Conservation (phyloP, 1,140 invertebrate species). For the Drosophila busckii region DNA sequence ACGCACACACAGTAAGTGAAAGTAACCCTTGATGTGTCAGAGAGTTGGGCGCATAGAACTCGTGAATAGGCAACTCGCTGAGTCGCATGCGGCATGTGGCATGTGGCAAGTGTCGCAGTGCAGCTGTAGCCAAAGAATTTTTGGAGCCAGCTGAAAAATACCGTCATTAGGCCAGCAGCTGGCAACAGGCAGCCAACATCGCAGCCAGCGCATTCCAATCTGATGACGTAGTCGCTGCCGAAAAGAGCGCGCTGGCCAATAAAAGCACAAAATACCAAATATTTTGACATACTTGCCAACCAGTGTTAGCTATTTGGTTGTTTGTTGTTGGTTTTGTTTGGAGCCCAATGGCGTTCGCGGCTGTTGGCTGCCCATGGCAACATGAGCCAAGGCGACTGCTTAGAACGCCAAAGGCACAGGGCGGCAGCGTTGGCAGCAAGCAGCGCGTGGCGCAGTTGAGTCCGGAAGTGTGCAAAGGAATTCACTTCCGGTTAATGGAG, state of each 20-base stretch:
- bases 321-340: background rate
- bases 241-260: slow-evolving; percentile 40
- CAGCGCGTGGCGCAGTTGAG: background rate
- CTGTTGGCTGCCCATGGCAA: slow-evolving; percentile 74
- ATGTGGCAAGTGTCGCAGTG: slow-evolving; percentile 8
- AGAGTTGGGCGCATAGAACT: slow-evolving; percentile 69
- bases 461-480: slow-evolving; percentile 60
- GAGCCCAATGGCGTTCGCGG: slow-evolving; percentile 10
- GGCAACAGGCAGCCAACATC: slow-evolving; percentile 32
- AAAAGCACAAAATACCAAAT: slow-evolving; percentile 23
- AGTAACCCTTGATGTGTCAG: slow-evolving; percentile 65
- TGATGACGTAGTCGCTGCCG: slow-evolving; percentile 52
- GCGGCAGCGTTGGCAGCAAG: slow-evolving; percentile 27
- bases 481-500: slow-evolving; percentile 61
- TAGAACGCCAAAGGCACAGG: slow-evolving; percentile 51
- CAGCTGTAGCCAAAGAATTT: slow-evolving; percentile 52
- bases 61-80: slow-evolving; percentile 43
- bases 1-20: slow-evolving; percentile 66
- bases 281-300: no score
- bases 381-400: slow-evolving; percentile 64
- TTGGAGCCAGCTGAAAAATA: slow-evolving; percentile 65
- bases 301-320: no score
- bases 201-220: slow-evolving; percentile 46
- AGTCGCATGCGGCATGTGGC: background rate
- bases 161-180: slow-evolving; percentile 73